Evolutionary conservation across 2,888 invertebrate species (phyloP).

Genomic region (Lypha dubia): DNA sequence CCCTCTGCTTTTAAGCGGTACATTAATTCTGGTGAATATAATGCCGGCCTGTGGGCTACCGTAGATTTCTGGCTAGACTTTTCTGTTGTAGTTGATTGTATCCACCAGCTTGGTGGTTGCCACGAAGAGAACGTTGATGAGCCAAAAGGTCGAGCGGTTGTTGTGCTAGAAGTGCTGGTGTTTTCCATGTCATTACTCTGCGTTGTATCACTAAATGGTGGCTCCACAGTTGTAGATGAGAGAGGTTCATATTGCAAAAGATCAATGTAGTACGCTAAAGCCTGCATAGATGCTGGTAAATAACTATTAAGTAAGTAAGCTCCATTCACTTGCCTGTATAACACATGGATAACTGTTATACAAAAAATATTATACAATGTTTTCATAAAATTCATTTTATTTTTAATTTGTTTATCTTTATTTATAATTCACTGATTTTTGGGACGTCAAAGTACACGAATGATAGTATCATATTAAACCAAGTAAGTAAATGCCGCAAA

Average conservation of each 20-base stretch:
- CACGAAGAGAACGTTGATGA: constrained; percentile 74
- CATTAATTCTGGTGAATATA: constrained; percentile 77
- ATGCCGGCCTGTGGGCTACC: constrained; percentile 77
- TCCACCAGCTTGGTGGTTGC: constrained; percentile 80
- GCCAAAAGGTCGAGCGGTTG: constrained; percentile 58
- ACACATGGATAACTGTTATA: constrained; percentile 10
- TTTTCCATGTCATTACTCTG: constrained; percentile 24
- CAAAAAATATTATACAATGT: not conserved
- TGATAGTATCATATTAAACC: constrained; percentile 25
- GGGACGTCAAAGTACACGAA: constrained; percentile 3
- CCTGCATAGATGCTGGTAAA: constrained; percentile 83
- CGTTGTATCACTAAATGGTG: constrained; percentile 79
- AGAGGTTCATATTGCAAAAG: constrained; percentile 82
- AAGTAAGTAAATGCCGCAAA: constrained; percentile 21
- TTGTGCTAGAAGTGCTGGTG: constrained; percentile 35
- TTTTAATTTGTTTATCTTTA: not conserved
- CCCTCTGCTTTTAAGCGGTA: constrained; percentile 73
- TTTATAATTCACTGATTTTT: not conserved
- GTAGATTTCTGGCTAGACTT: constrained; percentile 76
- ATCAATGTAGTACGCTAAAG: constrained; percentile 83
- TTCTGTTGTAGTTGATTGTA: constrained; percentile 74
- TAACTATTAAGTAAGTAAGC: constrained; percentile 80
- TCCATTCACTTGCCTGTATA: constrained; percentile 61
- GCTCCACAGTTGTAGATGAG: constrained; percentile 81
- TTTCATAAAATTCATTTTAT: constrained; percentile 47